phyloP scores from a whole-genome alignment of 2,888 invertebrate genomes.

The Eristalinus sepulchralis region DNA sequence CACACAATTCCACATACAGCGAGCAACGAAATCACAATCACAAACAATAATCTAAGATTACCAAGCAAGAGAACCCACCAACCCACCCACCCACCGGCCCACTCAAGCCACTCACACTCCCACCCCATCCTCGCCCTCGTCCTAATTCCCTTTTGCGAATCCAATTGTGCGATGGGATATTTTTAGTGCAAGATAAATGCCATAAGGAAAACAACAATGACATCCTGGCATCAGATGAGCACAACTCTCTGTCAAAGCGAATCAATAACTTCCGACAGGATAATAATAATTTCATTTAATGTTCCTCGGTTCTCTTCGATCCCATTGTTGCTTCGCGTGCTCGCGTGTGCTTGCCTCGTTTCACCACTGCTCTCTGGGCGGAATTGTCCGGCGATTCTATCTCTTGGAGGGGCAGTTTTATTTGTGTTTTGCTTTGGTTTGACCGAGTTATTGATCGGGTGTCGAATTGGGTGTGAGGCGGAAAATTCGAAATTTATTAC shows the following conservation, averaged over 20 bases:
- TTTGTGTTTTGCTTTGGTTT: neutral
- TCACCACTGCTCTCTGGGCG: neutral
- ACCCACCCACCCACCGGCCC: neutral
- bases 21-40: conserved; percentile 18
- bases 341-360: neutral
- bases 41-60: conserved; percentile 38
- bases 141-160: neutral
- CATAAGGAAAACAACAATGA: conserved; percentile 26
- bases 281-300: conserved; percentile 54
- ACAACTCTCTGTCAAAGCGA: conserved; percentile 27
- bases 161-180: conserved; percentile 18
- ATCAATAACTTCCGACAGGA: conserved; percentile 55
- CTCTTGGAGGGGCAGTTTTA: too few species aligned
- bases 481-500: conserved; percentile 30
- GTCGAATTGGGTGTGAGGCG: conserved; percentile 18
- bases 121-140: neutral
- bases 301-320: neutral
- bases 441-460: conserved; percentile 19
- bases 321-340: neutral
- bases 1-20: neutral
- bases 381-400: neutral
- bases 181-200: conserved; percentile 2
- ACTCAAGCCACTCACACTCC: neutral
- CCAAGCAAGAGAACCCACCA: conserved; percentile 1
- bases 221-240: conserved; percentile 25